Conservation (phyloP, 2,797 vertebrate species). For the Podarcis lilfordi region DNA sequence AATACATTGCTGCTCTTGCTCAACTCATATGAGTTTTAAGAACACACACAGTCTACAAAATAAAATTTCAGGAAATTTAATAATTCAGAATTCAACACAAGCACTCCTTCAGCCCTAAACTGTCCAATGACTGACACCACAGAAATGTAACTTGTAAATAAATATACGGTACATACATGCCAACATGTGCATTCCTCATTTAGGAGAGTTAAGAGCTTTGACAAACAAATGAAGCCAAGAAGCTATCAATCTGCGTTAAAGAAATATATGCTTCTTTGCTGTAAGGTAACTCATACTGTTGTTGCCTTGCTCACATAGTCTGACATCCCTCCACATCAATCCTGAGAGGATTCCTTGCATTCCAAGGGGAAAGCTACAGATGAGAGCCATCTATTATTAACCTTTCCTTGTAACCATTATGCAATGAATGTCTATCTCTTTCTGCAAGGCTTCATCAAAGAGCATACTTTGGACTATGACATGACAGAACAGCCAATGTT, state of each 20-base stretch:
- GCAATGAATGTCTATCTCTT: neutral
- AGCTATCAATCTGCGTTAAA: conserved; percentile 1
- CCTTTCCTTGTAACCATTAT: conserved; percentile 28
- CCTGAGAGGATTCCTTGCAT: conserved; percentile 63
- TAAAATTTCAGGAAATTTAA: neutral
- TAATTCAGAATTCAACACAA: neutral
- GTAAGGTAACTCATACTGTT: conserved; percentile 2
- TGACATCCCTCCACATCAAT: conserved; percentile 37
- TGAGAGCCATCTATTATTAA: neutral
- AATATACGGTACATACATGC: neutral
- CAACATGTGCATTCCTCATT: neutral
- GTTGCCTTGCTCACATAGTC: conserved; percentile 38
- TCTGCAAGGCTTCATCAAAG: conserved; percentile 4
- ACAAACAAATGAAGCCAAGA: conserved; percentile 5
- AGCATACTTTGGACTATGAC: accelerated
- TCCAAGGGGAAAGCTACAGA: conserved; percentile 47
- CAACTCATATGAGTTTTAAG: neutral
- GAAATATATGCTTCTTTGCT: neutral
- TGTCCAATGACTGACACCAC: neutral
- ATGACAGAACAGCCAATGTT: neutral
- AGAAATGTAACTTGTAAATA: conserved; percentile 5
- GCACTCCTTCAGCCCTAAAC: neutral
- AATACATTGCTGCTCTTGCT: neutral
- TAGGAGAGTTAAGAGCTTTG: neutral
- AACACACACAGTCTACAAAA: neutral